A percentile compares a stretch with the other conserved stretches of the same genome.
Conservation (phyloP, 1,140 invertebrate genomes). For the Chironomus tepperi region DNA sequence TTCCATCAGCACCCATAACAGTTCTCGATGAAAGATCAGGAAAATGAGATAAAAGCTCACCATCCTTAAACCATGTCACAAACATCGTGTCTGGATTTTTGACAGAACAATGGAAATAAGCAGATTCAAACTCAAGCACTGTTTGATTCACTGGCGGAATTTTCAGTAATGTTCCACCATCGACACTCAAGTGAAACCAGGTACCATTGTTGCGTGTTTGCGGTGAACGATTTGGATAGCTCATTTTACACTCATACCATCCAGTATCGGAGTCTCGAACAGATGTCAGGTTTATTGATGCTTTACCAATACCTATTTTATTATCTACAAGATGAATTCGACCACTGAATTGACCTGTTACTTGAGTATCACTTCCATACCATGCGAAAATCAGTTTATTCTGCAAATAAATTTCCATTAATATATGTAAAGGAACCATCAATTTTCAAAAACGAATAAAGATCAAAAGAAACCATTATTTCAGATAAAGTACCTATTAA, state of each 20-base stretch:
- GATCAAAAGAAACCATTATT: too few relatives aligned
- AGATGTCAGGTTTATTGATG: slow-evolving; percentile 80
- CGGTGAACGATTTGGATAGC: slow-evolving; percentile 80
- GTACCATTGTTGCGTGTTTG: slow-evolving; percentile 76
- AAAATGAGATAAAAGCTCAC: slow-evolving; percentile 48
- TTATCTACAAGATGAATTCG: slow-evolving; percentile 56
- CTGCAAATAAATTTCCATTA: slow-evolving; percentile 52
- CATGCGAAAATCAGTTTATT: slow-evolving; percentile 64
- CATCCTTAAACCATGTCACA: slow-evolving; percentile 63
- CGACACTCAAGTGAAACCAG: slow-evolving; percentile 76
- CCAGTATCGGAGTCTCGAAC: slow-evolving; percentile 82
- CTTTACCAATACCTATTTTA: slow-evolving; percentile 52
- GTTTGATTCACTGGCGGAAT: slow-evolving; percentile 82
- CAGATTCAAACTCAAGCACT: slow-evolving; percentile 72
- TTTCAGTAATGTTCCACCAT: slow-evolving; percentile 45
- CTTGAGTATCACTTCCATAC: slow-evolving; percentile 63
- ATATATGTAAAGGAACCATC: too few relatives aligned
- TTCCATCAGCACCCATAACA: slow-evolving; percentile 55
- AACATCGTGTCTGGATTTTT: slow-evolving; percentile 52
- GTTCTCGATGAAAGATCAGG: slow-evolving; percentile 55
- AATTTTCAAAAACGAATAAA: too few relatives aligned
- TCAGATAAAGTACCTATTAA: too few relatives aligned
- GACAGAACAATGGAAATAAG: slow-evolving; percentile 70
- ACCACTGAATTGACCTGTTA: slow-evolving; percentile 62
- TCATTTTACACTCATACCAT: slow-evolving; percentile 83